A percentile compares a stretch with the other conserved stretches of the same genome.
phyloP scores from a whole-genome alignment of 1,140 invertebrate species.

The Gonioctena quinquepunctata region DNA sequence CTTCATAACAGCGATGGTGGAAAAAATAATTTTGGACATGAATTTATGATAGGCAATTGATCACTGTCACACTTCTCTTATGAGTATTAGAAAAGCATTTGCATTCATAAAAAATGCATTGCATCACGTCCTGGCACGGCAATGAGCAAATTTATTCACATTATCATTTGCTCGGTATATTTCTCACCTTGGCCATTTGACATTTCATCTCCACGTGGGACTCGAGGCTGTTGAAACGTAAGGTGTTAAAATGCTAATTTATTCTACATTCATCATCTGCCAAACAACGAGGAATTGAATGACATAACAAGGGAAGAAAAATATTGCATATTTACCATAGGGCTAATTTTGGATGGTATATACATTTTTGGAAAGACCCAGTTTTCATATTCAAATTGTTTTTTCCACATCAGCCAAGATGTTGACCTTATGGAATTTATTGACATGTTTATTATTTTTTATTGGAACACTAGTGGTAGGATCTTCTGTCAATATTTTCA shows the following conservation, averaged over 20 bases:
- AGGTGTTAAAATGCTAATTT: no score
- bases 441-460: not conserved
- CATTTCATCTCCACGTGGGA: no score
- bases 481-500: no score
- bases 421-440: not conserved
- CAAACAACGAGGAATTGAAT: no score
- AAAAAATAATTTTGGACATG: not conserved
- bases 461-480: not conserved
- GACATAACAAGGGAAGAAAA: no score
- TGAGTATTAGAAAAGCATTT: slow-evolving; percentile 3
- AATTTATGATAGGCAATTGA: slow-evolving; percentile 12
- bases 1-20: not conserved
- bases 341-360: not conserved
- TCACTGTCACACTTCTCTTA: slow-evolving; percentile 13
- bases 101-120: not conserved
- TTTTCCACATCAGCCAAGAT: not conserved
- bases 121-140: not conserved
- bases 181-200: no score
- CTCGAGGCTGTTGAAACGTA: no score
- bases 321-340: no score
- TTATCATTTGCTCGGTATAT: not conserved
- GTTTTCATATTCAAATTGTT: not conserved
- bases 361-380: not conserved
- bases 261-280: no score
- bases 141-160: not conserved